These are phyloP conservation scores for Drosophila vallismaia DNA, from an alignment of 2,888 invertebrate species.

Conservation along the genomic window DNA sequence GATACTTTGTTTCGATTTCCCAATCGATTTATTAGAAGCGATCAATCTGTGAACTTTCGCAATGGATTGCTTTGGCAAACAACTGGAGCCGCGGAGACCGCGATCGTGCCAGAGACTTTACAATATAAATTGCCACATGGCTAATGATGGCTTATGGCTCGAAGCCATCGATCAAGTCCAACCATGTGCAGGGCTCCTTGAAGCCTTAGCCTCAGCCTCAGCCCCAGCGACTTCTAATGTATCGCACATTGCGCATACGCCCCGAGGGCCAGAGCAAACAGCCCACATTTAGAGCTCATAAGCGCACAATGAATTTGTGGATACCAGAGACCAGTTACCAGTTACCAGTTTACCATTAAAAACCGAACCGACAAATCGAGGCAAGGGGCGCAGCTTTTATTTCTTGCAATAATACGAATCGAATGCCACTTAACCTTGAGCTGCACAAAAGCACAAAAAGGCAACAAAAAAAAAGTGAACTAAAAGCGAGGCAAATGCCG, in stretches of 20 bases:
- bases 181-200: constrained; percentile 17
- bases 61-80: constrained; percentile 5
- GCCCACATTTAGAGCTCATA: constrained; percentile 71
- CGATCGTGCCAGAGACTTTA: constrained; percentile 4
- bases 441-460: constrained; percentile 52
- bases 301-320: constrained; percentile 57
- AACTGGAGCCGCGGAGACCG: constrained; percentile 1
- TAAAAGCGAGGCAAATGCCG: constrained; percentile 28
- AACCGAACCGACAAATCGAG: constrained; percentile 41
- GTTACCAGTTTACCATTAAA: too few species aligned
- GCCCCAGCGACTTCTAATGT: constrained; percentile 18
- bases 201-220: constrained; percentile 2
- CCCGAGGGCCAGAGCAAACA: constrained; percentile 54
- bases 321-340: too few species aligned
- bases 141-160: constrained; percentile 38
- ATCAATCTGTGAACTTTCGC: constrained; percentile 28
- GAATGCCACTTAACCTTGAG: constrained; percentile 73
- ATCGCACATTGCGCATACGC: constrained; percentile 54
- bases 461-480: constrained; percentile 25
- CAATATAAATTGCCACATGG: constrained; percentile 38
- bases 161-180: constrained; percentile 30
- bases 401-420: constrained; percentile 70
- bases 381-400: constrained; percentile 60
- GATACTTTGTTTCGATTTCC: constrained; percentile 16
- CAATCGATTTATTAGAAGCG: constrained; percentile 21